Base-by-base conservation (phyloP, 2,888 invertebrate genomes). In the Drosophila colorata region DNA sequence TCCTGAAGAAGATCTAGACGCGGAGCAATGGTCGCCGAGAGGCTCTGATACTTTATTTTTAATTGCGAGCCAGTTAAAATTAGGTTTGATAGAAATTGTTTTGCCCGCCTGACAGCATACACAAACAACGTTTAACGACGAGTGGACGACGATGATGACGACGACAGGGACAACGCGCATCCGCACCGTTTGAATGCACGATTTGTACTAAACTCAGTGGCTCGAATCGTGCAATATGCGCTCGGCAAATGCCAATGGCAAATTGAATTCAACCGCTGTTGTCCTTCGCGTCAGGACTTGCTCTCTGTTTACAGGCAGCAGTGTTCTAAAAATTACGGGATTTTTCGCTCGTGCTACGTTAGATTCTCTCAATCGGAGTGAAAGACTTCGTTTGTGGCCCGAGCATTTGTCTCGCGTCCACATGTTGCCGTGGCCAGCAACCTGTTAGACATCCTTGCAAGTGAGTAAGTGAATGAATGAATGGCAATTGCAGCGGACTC, bases 151-250 rank as follows among this genome's bases (percentile, higher is more conserved):
- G 44, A 49, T 44, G 18, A 52, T 49, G 47, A 67, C 53, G 71
- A 66, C 60, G 64, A 69, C 40, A 64, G 60, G 58, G 63, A 78
- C 53, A 66, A 67, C 81, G 79, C 82, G 88, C 91, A 91, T 89
- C 92, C 91, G 90, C 72, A 91, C 90, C 90, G 89, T 90, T 86
- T 83, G 91, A 92, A 90, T 80, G 90, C 91, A 91, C 91, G 91
- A 91, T 90, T 91, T 91, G 92, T 91, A 91, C 91, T 91, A 92
- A 91, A 90, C 46, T 49, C 41, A 38, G 52, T 56, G 65, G 51
- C 52, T 61, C 38, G 51, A 61, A 53, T 74, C 59, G 67, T 63
- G 46, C 16, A 37, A 46, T 28, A 57, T 23, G 40, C 47, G 56
- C 35, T 69, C 70, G 86, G 76, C 63, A 68, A 69, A 64, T 59